Evolutionary conservation across 2,797 vertebrate genomes (phyloP).

Genomic region (Apogon hyalosoma): DNA sequence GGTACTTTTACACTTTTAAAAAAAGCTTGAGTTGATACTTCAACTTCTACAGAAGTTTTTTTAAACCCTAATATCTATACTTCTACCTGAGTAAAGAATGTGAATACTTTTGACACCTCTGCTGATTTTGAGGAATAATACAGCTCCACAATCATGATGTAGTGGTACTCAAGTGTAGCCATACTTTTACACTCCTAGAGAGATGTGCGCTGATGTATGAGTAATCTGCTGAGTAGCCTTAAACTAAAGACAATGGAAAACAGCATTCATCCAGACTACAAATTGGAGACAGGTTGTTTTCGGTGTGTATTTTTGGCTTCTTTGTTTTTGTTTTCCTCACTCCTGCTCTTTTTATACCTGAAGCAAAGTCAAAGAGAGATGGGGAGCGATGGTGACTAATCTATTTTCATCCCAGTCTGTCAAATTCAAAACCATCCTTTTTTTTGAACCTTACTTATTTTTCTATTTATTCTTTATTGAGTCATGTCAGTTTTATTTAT

Average conservation of each 20-base stretch:
- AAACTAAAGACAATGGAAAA: slow-evolving; percentile 5
- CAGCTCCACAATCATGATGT: no score
- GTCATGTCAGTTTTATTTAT: slow-evolving; percentile 4
- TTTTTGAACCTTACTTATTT: slow-evolving; percentile 11
- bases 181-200: no score
- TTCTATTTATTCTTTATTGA: slow-evolving; percentile 6
- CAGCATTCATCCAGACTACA: not conserved
- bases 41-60: no score
- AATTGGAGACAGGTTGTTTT: slow-evolving; percentile 14
- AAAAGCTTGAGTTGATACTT: no score
- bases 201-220: slow-evolving; percentile 9
- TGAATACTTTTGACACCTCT: no score
- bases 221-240: not conserved
- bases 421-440: slow-evolving; percentile 14
- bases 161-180: no score
- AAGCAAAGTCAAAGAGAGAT: slow-evolving; percentile 20
- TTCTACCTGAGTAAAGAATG: no score
- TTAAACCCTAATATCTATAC: no score
- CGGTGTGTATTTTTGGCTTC: not conserved
- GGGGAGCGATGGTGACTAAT: not conserved
- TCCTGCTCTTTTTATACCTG: slow-evolving; percentile 4
- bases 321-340: slow-evolving; percentile 12
- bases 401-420: slow-evolving; percentile 31
- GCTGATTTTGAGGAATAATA: no score
- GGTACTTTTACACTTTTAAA: no score